A percentile compares a stretch with the other conserved stretches of the same genome.
phyloP scores from a whole-genome alignment of 2,113 vertebrate genomes.

The Menura novaehollandiae region DNA sequence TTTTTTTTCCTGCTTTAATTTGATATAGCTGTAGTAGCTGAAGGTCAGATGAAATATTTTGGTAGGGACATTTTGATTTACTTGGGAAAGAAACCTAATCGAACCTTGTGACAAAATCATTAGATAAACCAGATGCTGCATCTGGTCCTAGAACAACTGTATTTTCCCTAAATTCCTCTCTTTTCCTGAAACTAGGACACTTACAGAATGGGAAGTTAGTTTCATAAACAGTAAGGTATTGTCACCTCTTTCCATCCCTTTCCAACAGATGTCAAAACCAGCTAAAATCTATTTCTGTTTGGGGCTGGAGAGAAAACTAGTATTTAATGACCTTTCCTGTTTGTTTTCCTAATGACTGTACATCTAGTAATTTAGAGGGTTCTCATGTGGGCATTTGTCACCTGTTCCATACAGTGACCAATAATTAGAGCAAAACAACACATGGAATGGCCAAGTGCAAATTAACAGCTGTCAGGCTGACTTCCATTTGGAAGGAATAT shows the following conservation, averaged over 20 bases:
- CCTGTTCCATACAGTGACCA: conserved; percentile 23
- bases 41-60: not conserved
- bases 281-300: not conserved
- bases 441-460: not conserved
- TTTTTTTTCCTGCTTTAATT: not conserved
- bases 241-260: not conserved
- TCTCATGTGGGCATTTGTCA: conserved; percentile 35
- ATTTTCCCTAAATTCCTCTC: not conserved
- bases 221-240: conserved; percentile 2
- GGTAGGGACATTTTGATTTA: not conserved
- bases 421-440: conserved; percentile 16
- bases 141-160: not conserved
- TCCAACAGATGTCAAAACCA: not conserved
- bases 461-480: conserved; percentile 24
- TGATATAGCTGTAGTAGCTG: not conserved
- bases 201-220: not conserved
- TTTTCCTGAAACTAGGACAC: not conserved
- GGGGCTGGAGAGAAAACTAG: not conserved
- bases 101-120: not conserved
- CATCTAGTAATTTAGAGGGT: not conserved
- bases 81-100: not conserved
- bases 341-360: conserved; percentile 2
- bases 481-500: conserved; percentile 11
- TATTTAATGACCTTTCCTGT: not conserved
- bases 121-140: not conserved